Conservation (phyloP, 2,888 invertebrate genomes). For the Scaptomyza caliginosa region DNA sequence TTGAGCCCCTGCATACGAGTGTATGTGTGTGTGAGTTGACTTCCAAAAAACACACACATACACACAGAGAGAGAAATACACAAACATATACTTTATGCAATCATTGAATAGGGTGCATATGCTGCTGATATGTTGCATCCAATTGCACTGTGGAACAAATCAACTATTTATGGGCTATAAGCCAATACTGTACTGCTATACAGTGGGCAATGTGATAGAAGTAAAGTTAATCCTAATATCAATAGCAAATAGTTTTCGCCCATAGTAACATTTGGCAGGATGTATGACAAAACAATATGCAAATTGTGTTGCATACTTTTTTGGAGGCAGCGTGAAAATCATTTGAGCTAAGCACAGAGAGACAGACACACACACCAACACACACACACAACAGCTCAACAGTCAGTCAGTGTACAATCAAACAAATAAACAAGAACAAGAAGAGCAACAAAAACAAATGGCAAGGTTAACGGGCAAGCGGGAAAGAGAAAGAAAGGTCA, state of each 20-base stretch:
- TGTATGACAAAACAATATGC: conserved; percentile 70
- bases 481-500: neutral
- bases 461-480: conserved; percentile 2
- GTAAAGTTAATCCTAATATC: no score
- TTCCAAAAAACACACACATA: conserved; percentile 26
- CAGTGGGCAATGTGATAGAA: no score
- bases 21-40: conserved; percentile 37
- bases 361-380: conserved; percentile 13
- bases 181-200: no score
- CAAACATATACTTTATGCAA: conserved; percentile 7
- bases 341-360: conserved; percentile 68
- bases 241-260: neutral
- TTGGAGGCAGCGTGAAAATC: conserved; percentile 77
- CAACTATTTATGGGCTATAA: neutral
- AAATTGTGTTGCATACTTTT: conserved; percentile 78
- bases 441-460: conserved; percentile 3
- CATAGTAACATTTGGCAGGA: neutral
- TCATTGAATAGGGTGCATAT: conserved; percentile 14
- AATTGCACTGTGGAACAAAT: conserved; percentile 1
- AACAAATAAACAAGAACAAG: conserved; percentile 57
- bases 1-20: neutral
- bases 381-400: conserved; percentile 9
- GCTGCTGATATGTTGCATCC: conserved; percentile 5
- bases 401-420: conserved; percentile 58
- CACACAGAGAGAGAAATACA: conserved; percentile 6